These are phyloP conservation scores for Ciconia stormi DNA, from an alignment of 2,113 vertebrate genomes.

Conservation along the genomic window DNA sequence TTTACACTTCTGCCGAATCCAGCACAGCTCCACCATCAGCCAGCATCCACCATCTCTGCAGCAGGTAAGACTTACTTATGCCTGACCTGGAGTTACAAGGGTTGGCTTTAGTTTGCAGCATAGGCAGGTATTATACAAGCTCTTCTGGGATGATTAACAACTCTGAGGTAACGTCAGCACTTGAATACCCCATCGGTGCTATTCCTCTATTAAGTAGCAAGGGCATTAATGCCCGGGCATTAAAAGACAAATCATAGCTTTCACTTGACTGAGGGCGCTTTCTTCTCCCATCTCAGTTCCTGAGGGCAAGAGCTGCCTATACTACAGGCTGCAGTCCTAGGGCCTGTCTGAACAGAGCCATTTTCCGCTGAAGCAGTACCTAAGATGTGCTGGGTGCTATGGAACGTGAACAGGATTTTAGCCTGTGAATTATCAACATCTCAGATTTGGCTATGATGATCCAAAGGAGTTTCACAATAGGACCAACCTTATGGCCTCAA, in stretches of 20 bases:
- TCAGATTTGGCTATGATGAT: background rate
- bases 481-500: background rate
- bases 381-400: background rate
- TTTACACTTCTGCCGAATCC: background rate
- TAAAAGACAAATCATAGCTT: background rate
- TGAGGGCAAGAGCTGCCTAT: background rate
- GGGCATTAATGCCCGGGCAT: background rate
- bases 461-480: slow-evolving; percentile 15
- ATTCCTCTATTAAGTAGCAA: background rate
- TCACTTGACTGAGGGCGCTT: background rate
- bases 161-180: background rate
- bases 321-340: background rate
- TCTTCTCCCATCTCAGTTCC: background rate
- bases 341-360: slow-evolving; percentile 14
- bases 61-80: background rate
- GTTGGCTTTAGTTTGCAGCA: background rate
- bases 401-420: background rate
- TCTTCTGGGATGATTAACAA: background rate
- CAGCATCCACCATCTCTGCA: background rate
- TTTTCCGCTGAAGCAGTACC: background rate
- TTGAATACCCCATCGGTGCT: background rate
- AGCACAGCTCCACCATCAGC: background rate
- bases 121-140: background rate
- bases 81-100: background rate
- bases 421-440: background rate